A percentile compares a stretch with the other conserved stretches of the same genome.
Evolutionary conservation across 2,113 vertebrate species (phyloP).

Genomic region (Lagopus leucura): DNA sequence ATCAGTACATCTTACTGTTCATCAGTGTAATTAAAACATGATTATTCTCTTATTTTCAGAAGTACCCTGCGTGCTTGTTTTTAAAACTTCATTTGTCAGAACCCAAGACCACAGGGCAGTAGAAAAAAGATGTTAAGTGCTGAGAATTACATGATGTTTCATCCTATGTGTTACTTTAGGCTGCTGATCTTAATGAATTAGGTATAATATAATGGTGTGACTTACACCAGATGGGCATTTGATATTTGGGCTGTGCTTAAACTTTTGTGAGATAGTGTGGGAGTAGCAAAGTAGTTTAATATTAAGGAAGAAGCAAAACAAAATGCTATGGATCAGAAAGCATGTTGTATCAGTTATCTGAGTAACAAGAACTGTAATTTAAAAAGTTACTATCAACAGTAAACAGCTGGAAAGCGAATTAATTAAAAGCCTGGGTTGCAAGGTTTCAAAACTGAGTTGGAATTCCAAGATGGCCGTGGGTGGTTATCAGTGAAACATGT

Average conservation of each 20-base stretch:
- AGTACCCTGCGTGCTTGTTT: background rate
- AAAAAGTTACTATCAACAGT: background rate
- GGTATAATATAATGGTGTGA: background rate
- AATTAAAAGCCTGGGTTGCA: background rate
- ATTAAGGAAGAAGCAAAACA: background rate
- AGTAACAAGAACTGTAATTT: background rate
- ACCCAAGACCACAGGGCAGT: background rate
- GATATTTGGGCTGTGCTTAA: background rate
- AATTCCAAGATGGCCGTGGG: fast-evolving
- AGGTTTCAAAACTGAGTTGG: background rate
- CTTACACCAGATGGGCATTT: background rate
- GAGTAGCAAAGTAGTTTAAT: background rate
- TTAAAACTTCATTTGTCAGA: background rate
- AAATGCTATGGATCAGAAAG: background rate
- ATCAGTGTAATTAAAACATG: background rate
- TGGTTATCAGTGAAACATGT: background rate
- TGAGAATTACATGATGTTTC: background rate
- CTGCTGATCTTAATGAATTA: background rate
- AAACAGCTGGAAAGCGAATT: background rate
- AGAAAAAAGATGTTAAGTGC: background rate
- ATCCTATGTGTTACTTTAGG: background rate
- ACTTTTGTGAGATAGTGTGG: background rate
- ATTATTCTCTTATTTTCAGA: background rate
- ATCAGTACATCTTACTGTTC: background rate
- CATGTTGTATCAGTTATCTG: background rate